Conservation (phyloP, 2,113 vertebrate genomes). For the Crotalus tigris region DNA sequence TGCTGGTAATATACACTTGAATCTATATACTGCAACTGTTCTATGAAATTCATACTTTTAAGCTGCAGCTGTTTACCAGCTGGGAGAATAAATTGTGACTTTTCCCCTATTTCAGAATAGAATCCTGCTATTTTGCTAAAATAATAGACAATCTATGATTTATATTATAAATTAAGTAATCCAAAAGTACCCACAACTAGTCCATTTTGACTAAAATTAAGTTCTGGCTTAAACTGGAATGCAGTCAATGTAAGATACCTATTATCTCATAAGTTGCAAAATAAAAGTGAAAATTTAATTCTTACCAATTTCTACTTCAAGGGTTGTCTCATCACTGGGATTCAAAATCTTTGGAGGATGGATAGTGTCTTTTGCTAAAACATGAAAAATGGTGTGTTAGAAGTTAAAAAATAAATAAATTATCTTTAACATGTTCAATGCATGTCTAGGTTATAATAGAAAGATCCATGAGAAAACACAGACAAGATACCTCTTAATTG, state of each 20-base stretch:
- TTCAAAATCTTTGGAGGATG: slow-evolving; percentile 65
- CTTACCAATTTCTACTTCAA: slow-evolving; percentile 74
- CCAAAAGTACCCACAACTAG: not conserved
- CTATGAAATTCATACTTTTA: not conserved
- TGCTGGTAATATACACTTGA: not conserved
- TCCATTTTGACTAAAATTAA: not conserved
- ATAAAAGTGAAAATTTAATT: slow-evolving; percentile 1
- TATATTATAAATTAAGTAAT: not conserved
- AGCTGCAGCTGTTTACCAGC: not conserved
- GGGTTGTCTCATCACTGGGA: slow-evolving; percentile 45
- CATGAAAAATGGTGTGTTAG: slow-evolving; percentile 6
- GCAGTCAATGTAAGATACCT: not conserved
- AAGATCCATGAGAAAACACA: not conserved
- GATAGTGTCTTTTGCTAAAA: slow-evolving; percentile 65
- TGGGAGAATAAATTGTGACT: not conserved
- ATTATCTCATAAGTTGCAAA: not conserved
- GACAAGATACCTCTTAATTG: not conserved
- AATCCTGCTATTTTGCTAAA: not conserved
- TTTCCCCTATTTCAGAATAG: not conserved
- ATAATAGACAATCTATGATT: not conserved
- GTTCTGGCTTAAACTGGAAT: not conserved
- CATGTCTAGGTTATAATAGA: not conserved
- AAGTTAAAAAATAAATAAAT: not conserved
- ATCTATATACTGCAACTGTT: not conserved
- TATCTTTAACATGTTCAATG: no score